Evolutionary conservation across 2,888 invertebrate genomes (phyloP), one percentile per base, ranked within the genome.

Genomic region (Cryptus armator): DNA sequence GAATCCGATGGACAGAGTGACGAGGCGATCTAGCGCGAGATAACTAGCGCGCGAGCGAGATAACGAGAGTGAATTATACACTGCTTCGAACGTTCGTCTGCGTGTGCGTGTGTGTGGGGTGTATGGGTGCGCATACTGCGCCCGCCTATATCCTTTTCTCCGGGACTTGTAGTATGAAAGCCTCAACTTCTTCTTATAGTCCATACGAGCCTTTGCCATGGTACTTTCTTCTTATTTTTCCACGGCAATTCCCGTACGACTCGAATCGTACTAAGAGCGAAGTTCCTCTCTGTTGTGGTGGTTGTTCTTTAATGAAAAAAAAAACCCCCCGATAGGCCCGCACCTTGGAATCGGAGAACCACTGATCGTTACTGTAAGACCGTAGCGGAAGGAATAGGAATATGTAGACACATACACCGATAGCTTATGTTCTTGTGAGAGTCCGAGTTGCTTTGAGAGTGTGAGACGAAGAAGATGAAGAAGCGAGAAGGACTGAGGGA

Each of bases 11-110:
- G 74, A 83, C 83, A 74, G 81, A 85, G 83, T 85, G 83, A 86
- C 78, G 85, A 84, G 84, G 82, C 80, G 86, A 84, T 87, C 76
- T 83, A 77, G 77, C 84, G 78, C 75, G 86, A 88, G 88, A 89
- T 88, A 87, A 89, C 85, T 71, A 86, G 74, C 70, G 67, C 66
- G 51, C 29, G 74, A 84, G 84, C 66, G 84, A 84, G 81, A 81
- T 81, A 75, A 78, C 79, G 75, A 72, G 81, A 86, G 79, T 77
- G 72, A 87, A 83, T 81, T 77, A 87, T 75, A 79, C 75, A 84
- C 74, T 66, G 9, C 29, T 43, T 10, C 44, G 72, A 19, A 29
- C 1, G 46, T 70, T 74, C 46, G 29, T 74, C 53, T 81, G 67
- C 29, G 51, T 29, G 19, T 19, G 53, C 4, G 46, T 44, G 67